Base-by-base conservation (phyloP, 1,140 invertebrate species). In the Oedothorax gibbosus region DNA sequence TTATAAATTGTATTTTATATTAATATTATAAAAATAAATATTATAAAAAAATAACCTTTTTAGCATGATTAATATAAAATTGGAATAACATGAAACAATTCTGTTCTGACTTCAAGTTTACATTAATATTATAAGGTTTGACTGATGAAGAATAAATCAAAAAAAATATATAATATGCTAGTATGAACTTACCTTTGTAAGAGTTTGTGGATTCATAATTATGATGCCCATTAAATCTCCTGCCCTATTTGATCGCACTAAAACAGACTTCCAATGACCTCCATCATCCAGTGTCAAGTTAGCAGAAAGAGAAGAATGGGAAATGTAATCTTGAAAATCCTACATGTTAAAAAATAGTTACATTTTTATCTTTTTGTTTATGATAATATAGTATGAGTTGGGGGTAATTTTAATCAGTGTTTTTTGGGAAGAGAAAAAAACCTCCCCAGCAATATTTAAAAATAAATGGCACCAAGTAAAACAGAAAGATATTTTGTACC, bases 161-260 rank as follows among this genome's bases (percentile, higher is more conserved):
- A 35, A 35, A 35, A 35, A n/a, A n/a, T 66, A 69, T 14, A 69
- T 21, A 21, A 60, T 0, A 60, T 60, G 12, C 9, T 18, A 15
- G 20, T 15, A 50, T 75, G 12, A 53, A 71, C 12, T 18, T 60
- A 85, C 92, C 88, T 90, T 87, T 7, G 89, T 91, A 65, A 96
- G 88, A 87, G 88, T 85, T 82, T 90, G 89, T 7, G 91, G 90
- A 87, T 91, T 88, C 69, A 96, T 94, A 11, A 96, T 92, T 51
- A 98, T 93, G n/a, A 98, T 91, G 92, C 97, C 95, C 87, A 99
- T 90, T 81, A 98, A 93, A 18, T 93, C 93, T 18, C 90, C 91
- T 8, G 89, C 87, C 4, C 94, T 94, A 79, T 88, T 88, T 49
- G 93, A 92, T 76, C 98, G 91, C 0, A 95, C 94, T 18, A 94